phyloP scores from a whole-genome alignment of 2,113 vertebrate species.

The Lophius piscatorius region DNA sequence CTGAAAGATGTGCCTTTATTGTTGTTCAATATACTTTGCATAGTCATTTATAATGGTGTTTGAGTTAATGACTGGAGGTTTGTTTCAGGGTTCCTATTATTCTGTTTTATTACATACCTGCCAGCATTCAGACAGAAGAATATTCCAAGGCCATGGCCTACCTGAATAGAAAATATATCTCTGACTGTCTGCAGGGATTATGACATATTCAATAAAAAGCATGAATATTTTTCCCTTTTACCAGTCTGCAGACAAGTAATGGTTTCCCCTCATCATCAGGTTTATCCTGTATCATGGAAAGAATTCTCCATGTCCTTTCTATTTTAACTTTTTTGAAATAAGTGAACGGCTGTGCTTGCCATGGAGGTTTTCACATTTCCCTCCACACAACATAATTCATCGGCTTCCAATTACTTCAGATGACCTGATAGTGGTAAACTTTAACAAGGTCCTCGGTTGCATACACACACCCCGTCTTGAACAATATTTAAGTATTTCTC shows the following conservation, averaged over 20 bases:
- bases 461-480: background rate
- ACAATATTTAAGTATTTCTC: no score
- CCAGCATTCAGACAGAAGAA: background rate
- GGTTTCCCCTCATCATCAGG: no score
- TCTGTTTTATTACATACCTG: background rate
- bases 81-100: background rate
- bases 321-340: no score
- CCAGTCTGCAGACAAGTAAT: no score
- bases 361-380: no score
- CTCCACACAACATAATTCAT: no score
- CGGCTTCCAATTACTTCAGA: background rate
- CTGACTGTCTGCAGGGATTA: constrained; percentile 1
- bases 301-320: no score
- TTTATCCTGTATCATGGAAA: no score
- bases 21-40: background rate
- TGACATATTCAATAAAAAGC: constrained; percentile 13
- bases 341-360: no score
- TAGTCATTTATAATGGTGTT: background rate
- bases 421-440: background rate
- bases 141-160: background rate
- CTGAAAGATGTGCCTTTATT: background rate
- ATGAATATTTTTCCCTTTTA: no score
- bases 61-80: background rate
- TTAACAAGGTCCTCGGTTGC: background rate
- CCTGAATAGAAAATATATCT: background rate